Conservation (phyloP, 2,888 invertebrate genomes). For the Idaea straminata region DNA sequence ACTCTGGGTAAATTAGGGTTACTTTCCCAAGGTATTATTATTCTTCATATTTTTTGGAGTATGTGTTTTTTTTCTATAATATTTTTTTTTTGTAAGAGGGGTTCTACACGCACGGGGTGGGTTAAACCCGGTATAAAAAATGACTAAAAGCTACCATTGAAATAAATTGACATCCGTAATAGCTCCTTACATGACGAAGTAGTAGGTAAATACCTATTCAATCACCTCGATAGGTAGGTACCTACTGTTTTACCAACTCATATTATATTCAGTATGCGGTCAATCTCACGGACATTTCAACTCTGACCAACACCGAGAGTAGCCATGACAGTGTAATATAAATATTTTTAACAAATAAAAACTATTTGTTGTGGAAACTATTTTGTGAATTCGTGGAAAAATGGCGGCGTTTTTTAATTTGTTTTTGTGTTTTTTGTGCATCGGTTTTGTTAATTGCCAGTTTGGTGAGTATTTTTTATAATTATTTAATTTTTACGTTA, state of each 20-base stretch:
- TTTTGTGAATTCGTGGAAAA: background rate
- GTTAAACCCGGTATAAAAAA: background rate
- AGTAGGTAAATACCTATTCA: background rate
- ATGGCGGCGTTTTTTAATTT: slow-evolving; percentile 1
- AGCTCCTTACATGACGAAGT: background rate
- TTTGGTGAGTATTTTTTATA: background rate
- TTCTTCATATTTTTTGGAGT: too few relatives aligned
- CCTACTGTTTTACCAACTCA: background rate
- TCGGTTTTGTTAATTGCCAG: slow-evolving; percentile 5
- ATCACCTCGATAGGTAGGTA: background rate
- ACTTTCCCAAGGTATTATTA: too few relatives aligned
- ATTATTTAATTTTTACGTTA: background rate
- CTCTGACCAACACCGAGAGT: background rate
- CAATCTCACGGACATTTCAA: background rate
- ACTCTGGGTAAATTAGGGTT: too few relatives aligned
- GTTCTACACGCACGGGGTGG: too few relatives aligned
- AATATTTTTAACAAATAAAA: background rate
- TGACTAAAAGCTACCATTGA: background rate
- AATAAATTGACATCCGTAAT: background rate
- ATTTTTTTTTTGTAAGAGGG: too few relatives aligned
- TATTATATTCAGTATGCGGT: background rate
- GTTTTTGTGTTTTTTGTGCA: slow-evolving; percentile 1
- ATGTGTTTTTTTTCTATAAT: too few relatives aligned
- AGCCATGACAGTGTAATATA: background rate
- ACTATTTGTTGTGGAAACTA: background rate